Evolutionary conservation across 1,140 invertebrate genomes (phyloP).

Genomic region (Bilobella aurantiaca): DNA sequence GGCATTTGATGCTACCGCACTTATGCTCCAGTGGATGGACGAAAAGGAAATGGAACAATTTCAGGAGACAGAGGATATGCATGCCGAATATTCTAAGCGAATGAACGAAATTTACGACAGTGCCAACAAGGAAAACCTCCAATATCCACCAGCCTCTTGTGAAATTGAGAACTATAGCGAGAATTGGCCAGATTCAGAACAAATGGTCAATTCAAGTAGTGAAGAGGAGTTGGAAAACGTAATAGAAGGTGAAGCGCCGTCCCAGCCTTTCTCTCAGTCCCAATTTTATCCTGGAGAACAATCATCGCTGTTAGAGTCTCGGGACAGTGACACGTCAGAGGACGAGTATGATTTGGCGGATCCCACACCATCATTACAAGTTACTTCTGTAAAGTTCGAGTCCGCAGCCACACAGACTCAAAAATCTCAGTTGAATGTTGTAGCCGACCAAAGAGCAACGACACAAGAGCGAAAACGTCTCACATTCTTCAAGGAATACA

Average conservation of each 20-base stretch:
- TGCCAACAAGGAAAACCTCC: background rate
- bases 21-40: slow-evolving; percentile 2
- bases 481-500: background rate
- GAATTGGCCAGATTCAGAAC: background rate
- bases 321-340: background rate
- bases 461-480: background rate
- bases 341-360: background rate
- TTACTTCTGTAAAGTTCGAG: background rate
- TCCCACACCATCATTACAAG: background rate
- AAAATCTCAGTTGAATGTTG: background rate
- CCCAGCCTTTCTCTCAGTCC: too few relatives aligned
- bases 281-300: too few relatives aligned
- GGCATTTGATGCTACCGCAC: background rate
- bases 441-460: background rate
- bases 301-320: too few relatives aligned
- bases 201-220: background rate
- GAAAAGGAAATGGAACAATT: slow-evolving; percentile 4
- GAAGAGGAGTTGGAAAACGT: too few relatives aligned
- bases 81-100: background rate
- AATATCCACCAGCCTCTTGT: background rate
- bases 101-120: background rate
- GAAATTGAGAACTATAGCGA: background rate
- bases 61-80: background rate
- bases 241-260: too few relatives aligned
- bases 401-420: background rate